Conservation (phyloP, 2,113 vertebrate species). For the Antennarius striatus region DNA sequence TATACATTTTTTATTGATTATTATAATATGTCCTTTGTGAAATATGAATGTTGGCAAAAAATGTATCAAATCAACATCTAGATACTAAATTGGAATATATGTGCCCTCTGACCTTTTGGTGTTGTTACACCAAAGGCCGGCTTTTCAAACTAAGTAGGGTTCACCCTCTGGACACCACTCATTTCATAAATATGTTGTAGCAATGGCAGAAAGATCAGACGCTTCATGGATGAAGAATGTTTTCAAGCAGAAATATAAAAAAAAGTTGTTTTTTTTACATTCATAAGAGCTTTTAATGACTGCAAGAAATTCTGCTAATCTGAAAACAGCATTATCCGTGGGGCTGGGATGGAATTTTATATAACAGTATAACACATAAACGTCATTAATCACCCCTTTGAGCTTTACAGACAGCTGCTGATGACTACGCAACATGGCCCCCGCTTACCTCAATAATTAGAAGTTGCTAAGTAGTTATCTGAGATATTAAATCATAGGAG, state of each 20-base stretch:
- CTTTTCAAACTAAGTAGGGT: too few relatives aligned
- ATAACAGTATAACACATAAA: background rate
- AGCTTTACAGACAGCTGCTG: conserved; percentile 2
- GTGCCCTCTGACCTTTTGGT: too few relatives aligned
- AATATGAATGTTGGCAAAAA: too few relatives aligned
- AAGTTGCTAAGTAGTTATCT: conserved; percentile 22
- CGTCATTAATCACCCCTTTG: background rate
- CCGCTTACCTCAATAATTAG: conserved; percentile 41
- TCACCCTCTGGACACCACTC: background rate
- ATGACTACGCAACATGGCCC: conserved; percentile 38
- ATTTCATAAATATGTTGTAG: background rate
- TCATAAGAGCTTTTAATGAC: background rate
- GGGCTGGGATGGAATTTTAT: background rate
- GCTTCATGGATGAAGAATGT: background rate
- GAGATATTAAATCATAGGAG: conserved; percentile 24
- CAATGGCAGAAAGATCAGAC: background rate
- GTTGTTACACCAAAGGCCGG: too few relatives aligned
- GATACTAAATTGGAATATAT: too few relatives aligned
- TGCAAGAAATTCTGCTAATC: background rate
- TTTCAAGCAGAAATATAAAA: background rate
- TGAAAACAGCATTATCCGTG: background rate
- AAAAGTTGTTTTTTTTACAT: background rate
- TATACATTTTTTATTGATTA: too few relatives aligned
- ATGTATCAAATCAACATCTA: too few relatives aligned
- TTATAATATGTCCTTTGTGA: too few relatives aligned